Evolutionary conservation across 2,113 vertebrate species (phyloP).

Genomic region (Tinamus guttatus): DNA sequence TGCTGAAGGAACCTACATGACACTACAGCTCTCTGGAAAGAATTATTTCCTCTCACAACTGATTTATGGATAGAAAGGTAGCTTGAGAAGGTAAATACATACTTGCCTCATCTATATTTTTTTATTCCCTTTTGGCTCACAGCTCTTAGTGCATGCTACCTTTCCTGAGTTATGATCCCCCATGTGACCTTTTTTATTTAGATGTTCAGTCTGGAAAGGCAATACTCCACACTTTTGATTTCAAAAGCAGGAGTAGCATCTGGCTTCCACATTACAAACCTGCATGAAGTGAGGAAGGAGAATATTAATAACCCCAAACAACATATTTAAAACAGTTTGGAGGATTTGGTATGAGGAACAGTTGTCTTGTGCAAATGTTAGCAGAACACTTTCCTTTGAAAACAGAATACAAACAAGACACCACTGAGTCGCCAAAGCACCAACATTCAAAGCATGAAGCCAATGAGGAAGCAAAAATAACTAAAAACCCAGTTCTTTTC

Average conservation of each 20-base stretch:
- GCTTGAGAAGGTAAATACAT: not conserved
- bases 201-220: slow-evolving; percentile 10
- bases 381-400: not conserved
- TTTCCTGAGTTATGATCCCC: not conserved
- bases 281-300: not conserved
- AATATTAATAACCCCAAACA: not conserved
- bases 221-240: not conserved
- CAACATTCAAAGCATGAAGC: not conserved
- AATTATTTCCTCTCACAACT: not conserved
- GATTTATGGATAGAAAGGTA: not conserved
- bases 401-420: not conserved
- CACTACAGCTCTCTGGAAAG: not conserved
- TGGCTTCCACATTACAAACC: slow-evolving; percentile 23
- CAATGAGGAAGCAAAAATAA: not conserved
- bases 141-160: not conserved
- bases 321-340: not conserved
- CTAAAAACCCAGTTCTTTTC: not conserved
- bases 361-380: not conserved
- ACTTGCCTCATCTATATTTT: not conserved
- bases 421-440: not conserved
- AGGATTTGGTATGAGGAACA: not conserved
- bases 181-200: not conserved
- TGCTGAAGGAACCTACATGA: not conserved
- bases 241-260: not conserved
- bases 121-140: not conserved